Conservation (phyloP, 2,113 vertebrate genomes). For the Oxyura jamaicensis region DNA sequence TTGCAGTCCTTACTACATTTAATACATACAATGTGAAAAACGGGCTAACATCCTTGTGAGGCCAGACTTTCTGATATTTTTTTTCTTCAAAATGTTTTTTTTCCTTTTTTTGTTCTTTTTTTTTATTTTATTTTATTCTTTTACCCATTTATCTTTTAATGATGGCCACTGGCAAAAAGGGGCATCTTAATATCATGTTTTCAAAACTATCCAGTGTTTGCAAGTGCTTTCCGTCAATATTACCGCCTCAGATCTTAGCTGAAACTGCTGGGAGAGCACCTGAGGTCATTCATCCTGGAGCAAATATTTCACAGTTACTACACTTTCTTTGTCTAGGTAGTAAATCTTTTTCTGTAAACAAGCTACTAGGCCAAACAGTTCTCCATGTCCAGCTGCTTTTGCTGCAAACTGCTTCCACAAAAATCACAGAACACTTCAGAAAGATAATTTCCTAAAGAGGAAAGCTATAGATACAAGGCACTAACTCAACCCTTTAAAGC, state of each 20-base stretch:
- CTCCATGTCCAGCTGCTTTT: background rate
- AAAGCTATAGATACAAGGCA: background rate
- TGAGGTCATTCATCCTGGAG: background rate
- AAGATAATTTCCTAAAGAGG: conserved; percentile 45
- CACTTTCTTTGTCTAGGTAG: background rate
- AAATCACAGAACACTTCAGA: conserved; percentile 9
- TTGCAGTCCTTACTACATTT: background rate
- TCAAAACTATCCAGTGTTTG: background rate
- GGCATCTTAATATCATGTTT: background rate
- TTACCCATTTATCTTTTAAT: background rate
- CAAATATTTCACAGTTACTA: background rate
- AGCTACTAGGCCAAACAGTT: background rate
- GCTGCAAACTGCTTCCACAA: background rate
- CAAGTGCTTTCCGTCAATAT: background rate
- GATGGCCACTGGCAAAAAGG: background rate
- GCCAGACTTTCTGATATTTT: background rate
- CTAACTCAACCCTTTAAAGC: background rate
- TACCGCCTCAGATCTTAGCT: background rate
- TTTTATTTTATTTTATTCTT: background rate
- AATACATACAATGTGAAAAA: background rate
- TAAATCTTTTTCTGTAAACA: background rate
- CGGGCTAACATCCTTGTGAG: background rate
- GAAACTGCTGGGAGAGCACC: background rate
- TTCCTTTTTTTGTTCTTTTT: background rate
- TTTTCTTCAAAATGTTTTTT: background rate